Conservation (phyloP, 2,113 vertebrate genomes). For the Etheostoma spectabile region DNA sequence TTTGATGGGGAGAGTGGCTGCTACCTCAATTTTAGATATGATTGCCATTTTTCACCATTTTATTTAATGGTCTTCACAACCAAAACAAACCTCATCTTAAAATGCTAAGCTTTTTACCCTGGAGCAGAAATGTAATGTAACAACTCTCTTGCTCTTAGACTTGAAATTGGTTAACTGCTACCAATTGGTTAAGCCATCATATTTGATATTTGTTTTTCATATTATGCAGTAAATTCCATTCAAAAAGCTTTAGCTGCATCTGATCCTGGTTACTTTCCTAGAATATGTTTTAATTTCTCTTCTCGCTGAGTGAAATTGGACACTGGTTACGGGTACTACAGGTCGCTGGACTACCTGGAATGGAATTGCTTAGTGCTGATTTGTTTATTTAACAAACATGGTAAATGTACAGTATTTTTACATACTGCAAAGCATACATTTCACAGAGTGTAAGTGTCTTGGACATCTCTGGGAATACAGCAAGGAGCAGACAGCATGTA, state of each 20-base stretch:
- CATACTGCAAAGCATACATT: not conserved
- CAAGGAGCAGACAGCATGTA: conserved; percentile 16
- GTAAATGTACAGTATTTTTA: not conserved
- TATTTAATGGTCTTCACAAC: not conserved
- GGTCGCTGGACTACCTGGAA: not conserved
- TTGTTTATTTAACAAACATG: conserved; percentile 31
- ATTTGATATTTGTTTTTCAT: conserved; percentile 29
- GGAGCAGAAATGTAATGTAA: not conserved
- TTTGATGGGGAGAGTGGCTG: not conserved
- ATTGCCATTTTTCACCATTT: not conserved
- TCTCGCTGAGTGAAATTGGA: not conserved
- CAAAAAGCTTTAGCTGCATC: conserved; percentile 11
- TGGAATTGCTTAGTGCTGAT: conserved; percentile 1
- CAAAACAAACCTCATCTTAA: conserved; percentile 5
- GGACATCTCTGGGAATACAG: conserved; percentile 7
- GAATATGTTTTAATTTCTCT: conserved; percentile 5
- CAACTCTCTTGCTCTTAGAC: not conserved
- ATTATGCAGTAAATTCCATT: conserved; percentile 13
- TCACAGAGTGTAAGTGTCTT: conserved; percentile 1
- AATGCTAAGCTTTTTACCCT: not conserved
- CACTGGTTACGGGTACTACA: not conserved
- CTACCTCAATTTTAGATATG: not conserved
- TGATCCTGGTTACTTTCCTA: conserved; percentile 12
- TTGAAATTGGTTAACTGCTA: conserved; percentile 4
- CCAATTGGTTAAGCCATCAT: conserved; percentile 29